phyloP scores from a whole-genome alignment of 2,888 invertebrate genomes.

The Tortrix viridana region DNA sequence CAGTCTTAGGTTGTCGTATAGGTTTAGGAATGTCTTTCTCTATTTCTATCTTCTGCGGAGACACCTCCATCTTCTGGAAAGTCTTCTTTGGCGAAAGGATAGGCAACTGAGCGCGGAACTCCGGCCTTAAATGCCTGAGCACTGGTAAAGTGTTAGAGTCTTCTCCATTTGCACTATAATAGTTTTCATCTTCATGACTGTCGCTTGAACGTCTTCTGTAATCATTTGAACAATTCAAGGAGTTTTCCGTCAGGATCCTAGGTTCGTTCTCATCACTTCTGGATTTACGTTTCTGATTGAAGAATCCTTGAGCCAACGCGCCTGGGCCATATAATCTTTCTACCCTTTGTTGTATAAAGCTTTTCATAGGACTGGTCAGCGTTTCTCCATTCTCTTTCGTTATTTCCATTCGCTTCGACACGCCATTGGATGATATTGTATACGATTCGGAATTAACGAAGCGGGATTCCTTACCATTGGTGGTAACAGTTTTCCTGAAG shows the following conservation, averaged over 20 bases:
- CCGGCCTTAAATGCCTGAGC: conserved; percentile 91
- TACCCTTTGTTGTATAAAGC: conserved; percentile 94
- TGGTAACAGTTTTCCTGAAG: conserved; percentile 69
- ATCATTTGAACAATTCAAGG: conserved; percentile 66
- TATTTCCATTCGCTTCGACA: conserved; percentile 76
- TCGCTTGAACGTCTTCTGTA: conserved; percentile 56
- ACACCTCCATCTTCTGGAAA: conserved; percentile 60
- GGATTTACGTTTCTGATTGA: conserved; percentile 85
- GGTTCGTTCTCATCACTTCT: conserved; percentile 69
- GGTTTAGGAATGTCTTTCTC: conserved; percentile 65
- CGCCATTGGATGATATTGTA: conserved; percentile 77
- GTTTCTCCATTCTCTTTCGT: conserved; percentile 79
- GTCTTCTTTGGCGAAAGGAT: conserved; percentile 86
- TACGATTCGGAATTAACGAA: conserved; percentile 71
- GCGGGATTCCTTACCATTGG: conserved; percentile 67
- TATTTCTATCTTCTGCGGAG: conserved; percentile 57
- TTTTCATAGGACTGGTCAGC: conserved; percentile 84
- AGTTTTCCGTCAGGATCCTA: conserved; percentile 72
- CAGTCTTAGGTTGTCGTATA: conserved; percentile 50
- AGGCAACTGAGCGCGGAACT: conserved; percentile 93
- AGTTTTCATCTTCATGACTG: conserved; percentile 55
- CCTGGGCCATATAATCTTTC: conserved; percentile 95
- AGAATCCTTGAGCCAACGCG: conserved; percentile 93
- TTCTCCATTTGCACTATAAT: conserved; percentile 63
- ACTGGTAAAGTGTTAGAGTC: conserved; percentile 86